Evolutionary conservation across 2,797 vertebrate genomes (phyloP).

Genomic region (Philypnodon macrostomus): DNA sequence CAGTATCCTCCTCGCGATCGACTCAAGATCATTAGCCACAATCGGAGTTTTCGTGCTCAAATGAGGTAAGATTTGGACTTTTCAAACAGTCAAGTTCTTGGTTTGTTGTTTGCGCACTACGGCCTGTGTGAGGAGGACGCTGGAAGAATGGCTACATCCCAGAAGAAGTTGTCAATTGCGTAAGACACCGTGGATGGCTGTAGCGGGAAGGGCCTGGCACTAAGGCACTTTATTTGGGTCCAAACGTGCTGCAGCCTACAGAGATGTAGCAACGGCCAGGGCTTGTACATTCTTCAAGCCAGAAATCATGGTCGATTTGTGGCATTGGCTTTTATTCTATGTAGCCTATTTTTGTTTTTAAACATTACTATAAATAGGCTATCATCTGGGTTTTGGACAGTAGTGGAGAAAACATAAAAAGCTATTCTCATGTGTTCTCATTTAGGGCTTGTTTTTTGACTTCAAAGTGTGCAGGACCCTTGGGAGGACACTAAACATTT

Average conservation of each 20-base stretch:
- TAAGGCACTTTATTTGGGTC: background rate
- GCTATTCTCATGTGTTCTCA: no score
- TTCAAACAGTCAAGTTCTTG: background rate
- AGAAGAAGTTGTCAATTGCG: constrained; percentile 43
- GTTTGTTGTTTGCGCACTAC: background rate
- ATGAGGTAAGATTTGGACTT: constrained; percentile 33
- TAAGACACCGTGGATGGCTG: constrained; percentile 30
- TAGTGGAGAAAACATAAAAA: no score
- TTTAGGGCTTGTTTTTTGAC: no score
- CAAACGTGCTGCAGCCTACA: background rate
- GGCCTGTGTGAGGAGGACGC: constrained; percentile 3
- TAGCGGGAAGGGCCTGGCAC: constrained; percentile 8
- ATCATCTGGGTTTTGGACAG: no score
- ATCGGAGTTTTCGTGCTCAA: background rate
- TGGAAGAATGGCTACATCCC: constrained; percentile 2
- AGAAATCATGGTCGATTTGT: constrained; percentile 9
- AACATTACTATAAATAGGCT: no score
- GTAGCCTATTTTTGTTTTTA: no score
- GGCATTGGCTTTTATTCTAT: background rate
- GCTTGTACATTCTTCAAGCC: constrained; percentile 10
- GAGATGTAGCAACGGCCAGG: constrained; percentile 5
- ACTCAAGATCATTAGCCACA: constrained; percentile 25
- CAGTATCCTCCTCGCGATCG: constrained; percentile 16
- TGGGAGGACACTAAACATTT: constrained; percentile 2
- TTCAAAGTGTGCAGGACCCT: background rate